Conservation (phyloP, 2,888 invertebrate species). For the Tetramorium bicarinatum region DNA sequence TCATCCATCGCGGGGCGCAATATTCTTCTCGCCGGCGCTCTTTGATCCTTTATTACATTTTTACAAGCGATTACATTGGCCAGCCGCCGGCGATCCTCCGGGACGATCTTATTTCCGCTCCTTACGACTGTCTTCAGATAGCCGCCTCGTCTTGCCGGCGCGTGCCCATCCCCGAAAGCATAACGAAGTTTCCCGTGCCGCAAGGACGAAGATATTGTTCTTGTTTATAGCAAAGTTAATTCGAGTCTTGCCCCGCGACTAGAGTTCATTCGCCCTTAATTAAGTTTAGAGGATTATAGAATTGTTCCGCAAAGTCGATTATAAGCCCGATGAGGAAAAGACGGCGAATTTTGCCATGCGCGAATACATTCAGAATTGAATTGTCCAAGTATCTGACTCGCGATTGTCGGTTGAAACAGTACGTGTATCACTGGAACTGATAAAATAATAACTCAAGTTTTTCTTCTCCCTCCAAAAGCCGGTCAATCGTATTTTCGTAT, state of each 20-base stretch:
- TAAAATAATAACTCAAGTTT: conserved; percentile 42
- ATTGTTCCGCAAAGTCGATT: conserved; percentile 85
- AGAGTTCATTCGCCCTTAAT: conserved; percentile 80
- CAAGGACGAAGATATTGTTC: conserved; percentile 82
- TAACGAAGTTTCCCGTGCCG: conserved; percentile 78
- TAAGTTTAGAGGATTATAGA: conserved; percentile 85
- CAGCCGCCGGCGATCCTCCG: conserved; percentile 81
- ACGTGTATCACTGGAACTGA: conserved; percentile 19
- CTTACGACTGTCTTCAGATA: conserved; percentile 65
- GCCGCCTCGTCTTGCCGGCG: conserved; percentile 54
- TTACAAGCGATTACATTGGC: conserved; percentile 84
- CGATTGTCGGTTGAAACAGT: conserved; percentile 44
- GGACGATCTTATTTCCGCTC: conserved; percentile 72
- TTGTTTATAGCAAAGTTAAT: conserved; percentile 83
- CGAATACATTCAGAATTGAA: conserved; percentile 9
- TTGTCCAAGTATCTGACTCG: not conserved
- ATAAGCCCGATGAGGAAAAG: conserved; percentile 74
- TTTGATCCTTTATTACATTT: conserved; percentile 85
- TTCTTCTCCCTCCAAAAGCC: conserved; percentile 24
- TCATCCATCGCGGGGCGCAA: conserved; percentile 58
- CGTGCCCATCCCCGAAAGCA: conserved; percentile 46
- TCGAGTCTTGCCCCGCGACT: conserved; percentile 75
- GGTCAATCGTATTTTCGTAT: conserved; percentile 30
- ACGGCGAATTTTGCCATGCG: not conserved
- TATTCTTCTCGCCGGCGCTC: conserved; percentile 72